Evolutionary conservation across 2,113 vertebrate species (phyloP), one percentile per base, ranked within the genome.

Genomic region (Morone saxatilis): DNA sequence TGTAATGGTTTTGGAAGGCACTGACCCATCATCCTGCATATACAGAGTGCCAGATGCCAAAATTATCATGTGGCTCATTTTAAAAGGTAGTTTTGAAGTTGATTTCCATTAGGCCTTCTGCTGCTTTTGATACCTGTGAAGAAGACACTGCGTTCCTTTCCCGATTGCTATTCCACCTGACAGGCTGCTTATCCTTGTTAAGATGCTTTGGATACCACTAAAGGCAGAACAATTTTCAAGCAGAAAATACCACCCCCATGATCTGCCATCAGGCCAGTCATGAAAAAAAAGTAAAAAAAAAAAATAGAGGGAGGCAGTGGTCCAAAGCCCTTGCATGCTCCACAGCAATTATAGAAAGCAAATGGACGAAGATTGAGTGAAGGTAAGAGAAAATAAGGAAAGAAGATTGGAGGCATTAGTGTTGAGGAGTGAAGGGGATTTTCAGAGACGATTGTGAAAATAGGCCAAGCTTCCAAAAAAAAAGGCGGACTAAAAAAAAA

Each of bases 401-500:
- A 76, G 50, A 70, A 65, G 70, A 79, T 66, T 62, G 60, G 16
- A 62, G 56, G 47, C 54, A 76, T 72, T 85, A 82, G 43, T 68
- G 60, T 20, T 40, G 36, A 56, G 66, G 11, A 62, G 61, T 71
- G 47, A 62, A 56, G 17, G 71, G 60, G 72, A 72, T 79, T 79
- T 54, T 63, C 40, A 67, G 36, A 51, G 57, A 19, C 10, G 6
- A 57, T 31, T 4, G 25, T 12, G 54, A 80, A 91, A 85, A 81
- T 81, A 87, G 73, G 77, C 63, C 62, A 81, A 83, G 67, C 74
- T 47, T 62, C 78, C 71, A 78, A 48, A 38, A 72, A 48, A 12
- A 73, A 77, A 60, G 71, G 20, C 9, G 38, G n/a, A 2, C 4
- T 16, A 22, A 12, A 66, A 40, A 74, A 63, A 5, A 76, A 68